Percentiles rank a stretch among this genome's conserved stretches.
These are phyloP conservation scores for Drosophila tanythrix DNA, from an alignment of 2,888 invertebrate genomes.

Conservation along the genomic window DNA sequence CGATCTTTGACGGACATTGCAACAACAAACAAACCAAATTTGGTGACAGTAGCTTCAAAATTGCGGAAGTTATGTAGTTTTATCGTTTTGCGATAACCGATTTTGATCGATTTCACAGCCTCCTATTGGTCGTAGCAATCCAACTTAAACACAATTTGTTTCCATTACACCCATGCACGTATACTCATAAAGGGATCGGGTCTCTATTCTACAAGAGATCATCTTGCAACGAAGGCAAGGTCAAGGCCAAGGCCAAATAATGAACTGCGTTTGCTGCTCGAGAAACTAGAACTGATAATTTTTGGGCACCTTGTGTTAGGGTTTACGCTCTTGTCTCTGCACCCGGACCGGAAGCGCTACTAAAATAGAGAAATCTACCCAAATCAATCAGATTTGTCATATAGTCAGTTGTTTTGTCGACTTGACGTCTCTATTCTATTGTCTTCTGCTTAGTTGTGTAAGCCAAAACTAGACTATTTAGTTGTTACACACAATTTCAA, in stretches of 20 bases:
- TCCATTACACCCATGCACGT: no score
- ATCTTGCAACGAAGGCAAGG: neutral
- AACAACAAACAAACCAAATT: neutral
- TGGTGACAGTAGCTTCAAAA: no score
- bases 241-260: neutral
- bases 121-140: neutral
- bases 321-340: neutral
- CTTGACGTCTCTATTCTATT: neutral
- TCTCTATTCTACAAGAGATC: neutral
- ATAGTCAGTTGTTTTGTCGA: neutral
- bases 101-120: neutral
- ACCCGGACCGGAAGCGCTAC: neutral
- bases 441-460: neutral
- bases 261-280: neutral
- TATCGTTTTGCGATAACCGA: neutral
- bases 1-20: no score
- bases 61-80: no score
- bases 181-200: neutral
- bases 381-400: neutral
- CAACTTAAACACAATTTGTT: neutral
- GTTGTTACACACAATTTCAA: conserved; percentile 3
- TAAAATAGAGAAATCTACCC: neutral
- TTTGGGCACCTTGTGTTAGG: neutral
- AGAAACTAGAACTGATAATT: neutral
- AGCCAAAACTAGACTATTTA: neutral